Evolutionary conservation across 2,888 invertebrate genomes (phyloP), one percentile per base, ranked within the genome.

Genomic region (Ormia ochracea): DNA sequence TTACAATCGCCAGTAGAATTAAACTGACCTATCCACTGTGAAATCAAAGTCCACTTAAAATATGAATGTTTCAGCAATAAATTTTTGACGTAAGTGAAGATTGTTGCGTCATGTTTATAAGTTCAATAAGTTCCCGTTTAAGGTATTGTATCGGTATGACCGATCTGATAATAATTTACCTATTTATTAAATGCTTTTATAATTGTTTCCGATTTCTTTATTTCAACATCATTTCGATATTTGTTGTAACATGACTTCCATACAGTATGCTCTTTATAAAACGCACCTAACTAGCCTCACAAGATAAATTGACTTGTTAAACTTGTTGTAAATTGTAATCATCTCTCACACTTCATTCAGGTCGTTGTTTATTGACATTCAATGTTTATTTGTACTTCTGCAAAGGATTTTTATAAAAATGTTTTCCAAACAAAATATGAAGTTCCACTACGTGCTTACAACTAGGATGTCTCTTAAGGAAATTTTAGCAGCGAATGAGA

Each of bases 21-120:
- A 33, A 63, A 77, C 77, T 77, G 77, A 77, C 77, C 77, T 77
- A 77, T 66, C 65, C 77, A 59, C 23, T 38, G 5, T 12, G 26
- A 28, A 56, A 43, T 17, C 4, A 10, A 26, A 7, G 9, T 52
- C 12, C 5, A 41, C 14, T 10, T 2, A 21, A 31, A 41, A 19
- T 56, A 41, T 28, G 52, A 45, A 59, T 54, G 45, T 28, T 59
- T 31, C 5, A 48, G 5, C 6, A 50, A 7, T 26, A 45, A 50
- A 9, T 26, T n/a, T 10, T 12, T 4, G 10, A 4, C 12, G 7
- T 10, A 50, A 12, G 23, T 38, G 4, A n/a, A n/a, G n/a, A n/a
- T n/a, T n/a, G n/a, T n/a, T n/a, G n/a, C n/a, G n/a, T n/a, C n/a
- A n/a, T n/a, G n/a, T n/a, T n/a, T n/a, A n/a, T n/a, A n/a, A n/a